phyloP scores from a whole-genome alignment of 23 tunicate species.

The Clavelina lepadiformis region DNA sequence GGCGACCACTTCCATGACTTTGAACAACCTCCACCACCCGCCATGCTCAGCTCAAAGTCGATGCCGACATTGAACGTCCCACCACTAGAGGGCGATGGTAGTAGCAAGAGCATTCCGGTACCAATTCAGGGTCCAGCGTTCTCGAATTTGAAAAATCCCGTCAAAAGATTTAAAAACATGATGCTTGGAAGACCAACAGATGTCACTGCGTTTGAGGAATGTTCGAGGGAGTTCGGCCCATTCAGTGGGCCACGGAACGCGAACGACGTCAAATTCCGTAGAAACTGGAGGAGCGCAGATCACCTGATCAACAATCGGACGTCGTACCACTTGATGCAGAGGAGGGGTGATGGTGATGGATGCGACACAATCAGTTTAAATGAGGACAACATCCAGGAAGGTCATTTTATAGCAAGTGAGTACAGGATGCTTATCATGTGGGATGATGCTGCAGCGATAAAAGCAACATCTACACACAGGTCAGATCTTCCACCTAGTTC shows the following conservation, averaged over 20 bases:
- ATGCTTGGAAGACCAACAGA: constrained; percentile 38
- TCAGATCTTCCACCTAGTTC: constrained; percentile 24
- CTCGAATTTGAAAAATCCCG: constrained; percentile 27
- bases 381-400: background rate
- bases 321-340: constrained; percentile 4
- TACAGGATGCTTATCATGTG: background rate
- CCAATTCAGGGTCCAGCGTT: background rate
- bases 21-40: background rate
- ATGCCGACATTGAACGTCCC: background rate
- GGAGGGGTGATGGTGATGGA: constrained; percentile 51
- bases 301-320: constrained; percentile 35
- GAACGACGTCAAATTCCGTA: constrained; percentile 28
- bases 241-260: constrained; percentile 39
- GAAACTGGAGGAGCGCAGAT: constrained; percentile 39
- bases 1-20: background rate
- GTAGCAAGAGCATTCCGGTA: background rate
- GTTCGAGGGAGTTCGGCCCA: constrained; percentile 12
- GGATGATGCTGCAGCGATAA: background rate
- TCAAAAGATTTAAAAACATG: constrained; percentile 56
- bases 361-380: constrained; percentile 37
- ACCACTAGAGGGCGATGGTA: background rate
- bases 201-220: constrained; percentile 8
- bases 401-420: constrained; percentile 27
- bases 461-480: constrained; percentile 15
- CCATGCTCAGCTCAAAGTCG: background rate